Conservation (phyloP, 2,797 vertebrate genomes). For the Notoglanidium macrostoma region DNA sequence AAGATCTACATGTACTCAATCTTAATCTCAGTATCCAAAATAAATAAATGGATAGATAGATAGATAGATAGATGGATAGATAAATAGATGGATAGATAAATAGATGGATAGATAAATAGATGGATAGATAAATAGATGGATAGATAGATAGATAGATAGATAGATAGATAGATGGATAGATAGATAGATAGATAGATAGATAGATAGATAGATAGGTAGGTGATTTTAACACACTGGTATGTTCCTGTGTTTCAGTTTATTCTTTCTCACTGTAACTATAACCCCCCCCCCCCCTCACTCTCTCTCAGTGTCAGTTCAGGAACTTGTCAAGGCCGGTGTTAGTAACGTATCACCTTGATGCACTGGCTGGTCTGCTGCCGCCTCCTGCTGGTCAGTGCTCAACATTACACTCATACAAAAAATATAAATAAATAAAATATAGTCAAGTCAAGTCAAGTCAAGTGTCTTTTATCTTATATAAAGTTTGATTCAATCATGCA, state of each 20-base stretch:
- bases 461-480: no score
- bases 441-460: no score
- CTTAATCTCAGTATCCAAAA: neutral
- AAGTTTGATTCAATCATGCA: neutral
- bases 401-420: neutral
- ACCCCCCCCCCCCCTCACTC: neutral
- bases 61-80: no score
- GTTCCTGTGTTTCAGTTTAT: no score
- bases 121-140: no score
- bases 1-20: neutral
- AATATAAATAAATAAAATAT: neutral
- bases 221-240: neutral
- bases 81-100: no score
- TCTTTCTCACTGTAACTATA: neutral
- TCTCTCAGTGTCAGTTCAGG: conserved; percentile 79
- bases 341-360: conserved; percentile 71
- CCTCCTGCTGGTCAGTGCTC: conserved; percentile 59
- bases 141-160: no score
- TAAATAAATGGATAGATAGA: neutral
- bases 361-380: conserved; percentile 48
- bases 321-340: conserved; percentile 82
- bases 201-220: no score
- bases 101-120: no score
- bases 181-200: neutral
- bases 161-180: no score